Evolutionary conservation across 37 sponge, comb jelly and placozoan species (phyloP).

Genomic region (Oscarella lobularis): DNA sequence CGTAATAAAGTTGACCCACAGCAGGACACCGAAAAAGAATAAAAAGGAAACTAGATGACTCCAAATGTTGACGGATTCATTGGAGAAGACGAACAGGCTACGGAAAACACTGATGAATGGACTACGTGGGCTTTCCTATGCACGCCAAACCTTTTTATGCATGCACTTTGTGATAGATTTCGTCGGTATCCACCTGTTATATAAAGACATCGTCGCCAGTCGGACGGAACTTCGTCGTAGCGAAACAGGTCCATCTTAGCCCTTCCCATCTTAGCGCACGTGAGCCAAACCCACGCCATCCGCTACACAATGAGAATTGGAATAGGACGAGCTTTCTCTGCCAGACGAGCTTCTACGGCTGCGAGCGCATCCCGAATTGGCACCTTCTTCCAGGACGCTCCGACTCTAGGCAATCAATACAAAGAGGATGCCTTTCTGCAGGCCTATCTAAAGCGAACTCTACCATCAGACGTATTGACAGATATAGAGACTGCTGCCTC

Average conservation of each 20-base stretch:
- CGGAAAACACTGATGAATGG: not conserved
- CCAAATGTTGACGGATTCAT: not conserved
- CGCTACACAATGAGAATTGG: not conserved
- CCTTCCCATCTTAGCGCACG: too few relatives aligned
- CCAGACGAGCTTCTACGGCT: not conserved
- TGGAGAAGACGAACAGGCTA: not conserved
- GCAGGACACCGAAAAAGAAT: not conserved
- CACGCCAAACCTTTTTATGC: not conserved
- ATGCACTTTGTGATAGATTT: conserved; percentile 26
- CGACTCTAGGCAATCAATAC: conserved; percentile 38
- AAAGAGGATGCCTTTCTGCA: conserved; percentile 29
- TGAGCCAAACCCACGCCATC: too few relatives aligned
- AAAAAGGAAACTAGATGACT: not conserved
- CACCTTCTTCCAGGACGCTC: conserved; percentile 35
- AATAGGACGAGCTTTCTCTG: not conserved
- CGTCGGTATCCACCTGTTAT: conserved; percentile 75
- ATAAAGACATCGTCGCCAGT: conserved; percentile 59
- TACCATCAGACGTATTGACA: conserved; percentile 19
- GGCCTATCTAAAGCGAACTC: conserved; percentile 11
- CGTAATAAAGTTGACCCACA: not conserved
- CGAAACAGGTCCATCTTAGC: conserved; percentile 34
- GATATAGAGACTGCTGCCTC: not conserved
- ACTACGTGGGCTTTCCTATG: not conserved
- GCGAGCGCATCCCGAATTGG: conserved; percentile 16
- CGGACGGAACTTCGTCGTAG: conserved; percentile 46